A percentile compares a stretch with the other conserved stretches of the same genome.
Evolutionary conservation across 2,888 invertebrate genomes (phyloP).

Genomic region (Dasypogon diadema): DNA sequence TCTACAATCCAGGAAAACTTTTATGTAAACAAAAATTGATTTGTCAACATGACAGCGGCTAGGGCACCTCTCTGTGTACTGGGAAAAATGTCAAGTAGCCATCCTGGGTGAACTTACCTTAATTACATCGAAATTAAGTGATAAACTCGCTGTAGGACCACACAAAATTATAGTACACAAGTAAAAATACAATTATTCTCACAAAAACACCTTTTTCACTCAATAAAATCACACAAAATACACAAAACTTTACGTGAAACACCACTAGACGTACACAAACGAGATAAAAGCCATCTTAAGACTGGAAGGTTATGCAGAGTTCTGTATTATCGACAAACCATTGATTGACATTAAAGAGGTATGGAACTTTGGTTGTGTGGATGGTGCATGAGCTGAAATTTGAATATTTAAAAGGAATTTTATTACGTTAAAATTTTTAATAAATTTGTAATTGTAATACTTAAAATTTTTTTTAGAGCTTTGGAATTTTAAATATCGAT

Average conservation of each 20-base stretch:
- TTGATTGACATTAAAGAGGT: neutral
- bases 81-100: conserved; percentile 35
- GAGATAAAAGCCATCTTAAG: conserved; percentile 33
- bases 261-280: conserved; percentile 29
- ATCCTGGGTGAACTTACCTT: conserved; percentile 26
- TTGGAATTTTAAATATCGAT: no score
- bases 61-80: neutral
- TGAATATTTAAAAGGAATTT: no score
- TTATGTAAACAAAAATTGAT: conserved; percentile 49
- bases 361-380: neutral
- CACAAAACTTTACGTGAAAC: conserved; percentile 28
- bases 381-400: no score
- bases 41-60: conserved; percentile 46
- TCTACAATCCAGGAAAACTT: neutral
- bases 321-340: conserved; percentile 35
- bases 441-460: no score
- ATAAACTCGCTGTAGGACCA: neutral
- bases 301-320: conserved; percentile 26
- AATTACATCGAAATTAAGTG: conserved; percentile 8
- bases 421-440: no score
- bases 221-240: conserved; percentile 24
- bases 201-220: neutral
- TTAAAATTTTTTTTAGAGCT: no score
- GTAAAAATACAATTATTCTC: conserved; percentile 1
- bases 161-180: neutral